Percentiles rank a stretch among this genome's conserved stretches.
These are phyloP conservation scores for Lepilemur ruficaudatus DNA, from an alignment of 2,797 vertebrate species.

Conservation along the genomic window DNA sequence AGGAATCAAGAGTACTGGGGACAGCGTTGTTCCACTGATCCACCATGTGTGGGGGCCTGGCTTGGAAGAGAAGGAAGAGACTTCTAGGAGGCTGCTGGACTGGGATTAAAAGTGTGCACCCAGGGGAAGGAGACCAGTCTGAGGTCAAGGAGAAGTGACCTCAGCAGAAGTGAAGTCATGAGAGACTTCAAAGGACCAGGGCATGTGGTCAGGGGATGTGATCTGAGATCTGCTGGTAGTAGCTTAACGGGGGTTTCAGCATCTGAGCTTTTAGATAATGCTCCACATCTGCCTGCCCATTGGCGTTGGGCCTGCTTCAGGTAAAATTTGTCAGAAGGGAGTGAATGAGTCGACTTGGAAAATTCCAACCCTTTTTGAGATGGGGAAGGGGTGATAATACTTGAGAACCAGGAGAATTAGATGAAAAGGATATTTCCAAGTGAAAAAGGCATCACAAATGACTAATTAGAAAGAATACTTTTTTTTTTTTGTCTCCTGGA, in stretches of 20 bases:
- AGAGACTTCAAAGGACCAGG: neutral
- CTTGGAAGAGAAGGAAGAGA: neutral
- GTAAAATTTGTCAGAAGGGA: neutral
- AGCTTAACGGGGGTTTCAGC: neutral
- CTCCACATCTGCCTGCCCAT: neutral
- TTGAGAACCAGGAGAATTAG: constrained; percentile 9
- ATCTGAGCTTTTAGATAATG: neutral
- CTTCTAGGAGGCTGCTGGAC: neutral
- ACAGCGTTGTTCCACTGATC: neutral
- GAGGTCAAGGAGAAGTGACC: neutral
- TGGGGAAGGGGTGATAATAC: neutral
- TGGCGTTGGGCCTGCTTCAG: neutral
- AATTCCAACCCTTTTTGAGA: neutral
- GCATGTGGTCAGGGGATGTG: neutral
- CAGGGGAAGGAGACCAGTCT: neutral
- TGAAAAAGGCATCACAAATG: constrained; percentile 71
- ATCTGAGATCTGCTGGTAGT: neutral
- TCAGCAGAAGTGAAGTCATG: neutral
- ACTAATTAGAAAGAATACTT: constrained; percentile 76
- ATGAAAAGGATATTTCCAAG: constrained; percentile 45
- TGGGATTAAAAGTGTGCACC: neutral
- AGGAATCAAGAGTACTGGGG: neutral
- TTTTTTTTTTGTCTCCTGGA: constrained; percentile 59
- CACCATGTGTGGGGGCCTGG: neutral
- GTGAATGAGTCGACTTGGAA: neutral